Percentiles rank a stretch among this genome's conserved stretches.
Conservation (phyloP, 1,140 invertebrate species). For the Diplogasteroides magnus region DNA sequence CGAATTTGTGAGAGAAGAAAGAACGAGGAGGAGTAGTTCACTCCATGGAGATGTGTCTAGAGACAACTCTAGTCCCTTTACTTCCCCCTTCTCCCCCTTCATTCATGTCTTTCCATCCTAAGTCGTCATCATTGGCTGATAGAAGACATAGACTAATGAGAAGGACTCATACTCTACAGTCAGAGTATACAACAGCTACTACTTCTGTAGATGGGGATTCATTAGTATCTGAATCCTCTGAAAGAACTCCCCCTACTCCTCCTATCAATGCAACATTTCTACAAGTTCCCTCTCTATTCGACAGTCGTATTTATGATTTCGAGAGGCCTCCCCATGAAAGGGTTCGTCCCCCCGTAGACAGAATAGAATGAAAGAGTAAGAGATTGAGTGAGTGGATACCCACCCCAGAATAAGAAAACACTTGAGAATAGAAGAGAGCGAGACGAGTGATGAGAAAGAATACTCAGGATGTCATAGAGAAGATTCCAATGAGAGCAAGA, state of each 20-base stretch:
- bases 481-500: constrained; percentile 52
- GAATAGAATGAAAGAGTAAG: background rate
- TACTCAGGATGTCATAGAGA: constrained; percentile 53
- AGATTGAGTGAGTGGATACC: background rate
- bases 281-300: constrained; percentile 18
- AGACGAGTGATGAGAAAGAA: constrained; percentile 52
- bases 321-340: constrained; percentile 30
- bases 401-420: background rate
- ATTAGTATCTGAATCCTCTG: constrained; percentile 4
- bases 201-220: constrained; percentile 19
- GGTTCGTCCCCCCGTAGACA: constrained; percentile 20
- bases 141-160: constrained; percentile 25
- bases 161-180: constrained; percentile 25
- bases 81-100: background rate
- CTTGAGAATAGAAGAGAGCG: constrained; percentile 23
- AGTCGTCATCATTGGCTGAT: constrained; percentile 10
- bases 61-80: too few species aligned
- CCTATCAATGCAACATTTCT: constrained; percentile 19
- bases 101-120: background rate
- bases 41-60: too few species aligned
- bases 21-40: too few species aligned
- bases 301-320: constrained; percentile 12
- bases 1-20: too few species aligned
- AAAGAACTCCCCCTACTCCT: constrained; percentile 10
- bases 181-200: constrained; percentile 8